Base-by-base conservation (phyloP, 2,888 invertebrate species). In the Thereva nobilitata region DNA sequence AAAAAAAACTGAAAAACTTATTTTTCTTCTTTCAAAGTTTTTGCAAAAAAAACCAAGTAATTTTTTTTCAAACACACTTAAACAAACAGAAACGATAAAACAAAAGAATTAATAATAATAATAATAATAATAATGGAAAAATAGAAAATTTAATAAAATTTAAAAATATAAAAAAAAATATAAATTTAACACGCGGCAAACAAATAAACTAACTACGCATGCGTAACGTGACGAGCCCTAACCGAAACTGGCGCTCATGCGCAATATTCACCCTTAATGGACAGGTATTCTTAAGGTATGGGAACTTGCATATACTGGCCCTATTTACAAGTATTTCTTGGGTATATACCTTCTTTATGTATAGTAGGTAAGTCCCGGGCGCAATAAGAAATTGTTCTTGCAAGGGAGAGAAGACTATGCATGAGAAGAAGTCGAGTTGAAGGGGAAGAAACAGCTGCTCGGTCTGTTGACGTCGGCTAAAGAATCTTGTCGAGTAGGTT, bases 241-340 rank as follows among this genome's bases (percentile, higher is more conserved):
- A 64, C 64, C 53, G 64, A 64, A 64, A 52, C 64, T 64, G 49
- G 35, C 40, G 61, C 49, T 61, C 61, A 61, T 61, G 61, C 61
- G 61, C 61, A 61, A 61, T 50, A 50, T 61, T n/a, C 23, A 61
- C 61, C 61, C 61, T 61, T 34, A n/a, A 40, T 37, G 50, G 50
- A 61, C 61, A 61, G 61, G 61, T 61, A 49, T 49, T 47, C 23
- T 23, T 2, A 23, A 23, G 42, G 42, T 9, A n/a, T 42, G 42
- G 3, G 42, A 9, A 42, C 42, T 7, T 42, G n/a, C 3, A n/a
- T 42, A 42, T 4, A 4, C n/a, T 9, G 4, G 7, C 7, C 42
- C 42, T 42, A 42, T n/a, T 9, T 42, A 42, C 42, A n/a, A 23
- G 23, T 2, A 23, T 23, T 42, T 9, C 42, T 42, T n/a, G 42